Evolutionary conservation across 2,888 invertebrate genomes (phyloP), one percentile per base, ranked within the genome.

Genomic region (Omphaloscelis lunosa): DNA sequence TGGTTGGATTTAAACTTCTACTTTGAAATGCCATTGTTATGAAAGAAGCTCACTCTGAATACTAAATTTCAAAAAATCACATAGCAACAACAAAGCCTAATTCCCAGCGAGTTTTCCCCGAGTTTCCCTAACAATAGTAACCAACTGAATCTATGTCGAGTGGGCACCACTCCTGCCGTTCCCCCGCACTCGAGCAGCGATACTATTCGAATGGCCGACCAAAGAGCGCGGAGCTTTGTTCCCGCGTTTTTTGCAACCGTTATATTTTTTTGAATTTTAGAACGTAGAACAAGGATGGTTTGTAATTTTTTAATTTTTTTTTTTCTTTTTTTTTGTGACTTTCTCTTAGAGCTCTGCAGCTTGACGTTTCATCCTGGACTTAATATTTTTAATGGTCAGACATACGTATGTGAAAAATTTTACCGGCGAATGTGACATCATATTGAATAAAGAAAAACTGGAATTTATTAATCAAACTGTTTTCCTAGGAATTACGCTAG

Each of bases 61-160:
- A 27, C 11, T 17, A 1, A 7, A n/a, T 66, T 45, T 20, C 7
- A 1, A 20, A 71, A n/a, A 68, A 9, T 72, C 23, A 23, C 53
- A 17, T 8, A 27, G 2, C 1, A 5, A 45, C 5, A 34, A 11
- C 29, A 23, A 48, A 17, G 20, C 20, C 15, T 4, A 20, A n/a
- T 51, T 73, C n/a, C 17, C 20, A 48, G 48, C 72, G 77, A 80
- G 59, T 79, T 79, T 29, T n/a, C 12, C 3, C 29, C 27, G 82
- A 88, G 78, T 80, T 84, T 45, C 9, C 41, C 27, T 53, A 75
- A 77, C 86, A 78, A 72, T 84, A 69, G 89, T 88, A 84, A 17
- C 53, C 78, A 85, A 77, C 86, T 86, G 90, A 89, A 93, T 92
- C 88, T 93, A 89, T 93, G 93, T 93, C 93, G 92, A 92, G 92